Evolutionary conservation across 2,888 invertebrate genomes (phyloP), one percentile per base, ranked within the genome.

Genomic region (Apodemia mormo): DNA sequence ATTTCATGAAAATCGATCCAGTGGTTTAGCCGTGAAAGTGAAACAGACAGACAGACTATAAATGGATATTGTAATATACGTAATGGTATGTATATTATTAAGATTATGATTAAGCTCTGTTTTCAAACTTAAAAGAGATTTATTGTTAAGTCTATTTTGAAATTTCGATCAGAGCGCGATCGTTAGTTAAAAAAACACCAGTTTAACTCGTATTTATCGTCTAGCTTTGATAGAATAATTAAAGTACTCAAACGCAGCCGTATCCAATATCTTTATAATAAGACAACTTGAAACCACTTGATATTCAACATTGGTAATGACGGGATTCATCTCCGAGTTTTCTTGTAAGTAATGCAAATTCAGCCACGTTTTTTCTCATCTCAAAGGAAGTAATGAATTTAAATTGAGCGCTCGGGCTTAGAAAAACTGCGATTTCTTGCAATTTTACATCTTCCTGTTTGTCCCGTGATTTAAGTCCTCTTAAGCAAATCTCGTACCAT

Each of bases 301-400:
- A 33, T 61, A 61, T 61, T 61, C 61, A 33, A 14, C 61, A 61
- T 33, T 61, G 61, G 61, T 33, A 61, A 61, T 0, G 30, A 33
- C 61, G 61, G 33, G 33, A 61, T 61, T 30, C 30, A 61, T 61
- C 61, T 61, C 33, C 12, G 30, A 61, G 30, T 61, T 61, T 61
- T 61, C 33, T 61, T 61, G 61, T 33, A 33, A 61, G 61, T 61
- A 30, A 61, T 61, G 61, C 61, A 61, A 61, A 61, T 61, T 30
- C 29, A 33, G 6, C 61, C 33, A 61, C 61, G 61, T 61, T 61
- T 61, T 61, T 61, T 33, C 61, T 33, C 61, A 61, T 61, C 33
- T 61, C 61, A 61, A 61, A 61, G 61, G 61, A 33, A 61, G 61
- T 61, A 61, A 61, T 61, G 61, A 61, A 61, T 61, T 61, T 61